These are phyloP conservation scores for Pristionchus maxplancki DNA, from an alignment of 2,888 invertebrate genomes.

Conservation along the genomic window DNA sequence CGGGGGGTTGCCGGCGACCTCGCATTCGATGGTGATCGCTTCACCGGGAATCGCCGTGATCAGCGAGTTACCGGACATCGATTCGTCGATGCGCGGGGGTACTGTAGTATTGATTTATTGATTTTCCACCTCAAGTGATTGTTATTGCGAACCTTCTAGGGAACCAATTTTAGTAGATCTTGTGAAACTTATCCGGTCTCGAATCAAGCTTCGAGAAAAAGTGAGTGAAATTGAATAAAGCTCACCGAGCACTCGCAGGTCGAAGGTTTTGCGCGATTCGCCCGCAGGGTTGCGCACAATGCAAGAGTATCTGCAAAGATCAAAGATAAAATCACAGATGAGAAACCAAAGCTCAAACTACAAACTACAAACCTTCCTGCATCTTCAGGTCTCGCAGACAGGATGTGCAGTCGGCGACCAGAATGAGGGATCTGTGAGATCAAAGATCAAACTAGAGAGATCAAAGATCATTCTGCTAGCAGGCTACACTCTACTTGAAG, in stretches of 20 bases:
- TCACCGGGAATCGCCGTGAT: slow-evolving; percentile 63
- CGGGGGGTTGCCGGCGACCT: slow-evolving; percentile 78
- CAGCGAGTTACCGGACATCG: slow-evolving; percentile 64
- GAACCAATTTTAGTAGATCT: not conserved
- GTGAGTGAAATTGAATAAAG: not conserved
- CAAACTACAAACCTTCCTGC: slow-evolving; percentile 57
- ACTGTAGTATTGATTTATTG: slow-evolving; percentile 55
- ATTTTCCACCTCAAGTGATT: not conserved
- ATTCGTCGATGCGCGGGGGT: slow-evolving; percentile 71
- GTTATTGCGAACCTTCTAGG: not conserved
- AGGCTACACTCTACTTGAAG: not conserved
- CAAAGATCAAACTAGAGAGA: not conserved
- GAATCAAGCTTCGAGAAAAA: not conserved
- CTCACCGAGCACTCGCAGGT: slow-evolving; percentile 68
- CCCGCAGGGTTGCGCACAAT: slow-evolving; percentile 72
- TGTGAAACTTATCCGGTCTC: not conserved
- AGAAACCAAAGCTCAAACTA: not conserved
- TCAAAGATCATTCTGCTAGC: not conserved
- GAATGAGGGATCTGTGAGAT: slow-evolving; percentile 63
- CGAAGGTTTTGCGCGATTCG: slow-evolving; percentile 70
- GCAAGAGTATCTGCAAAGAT: slow-evolving; percentile 61
- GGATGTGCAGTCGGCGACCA: slow-evolving; percentile 67
- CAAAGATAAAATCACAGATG: not conserved
- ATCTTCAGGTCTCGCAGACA: slow-evolving; percentile 65
- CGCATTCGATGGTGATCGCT: slow-evolving; percentile 78